Percentiles rank a stretch among this genome's conserved stretches.
These are phyloP conservation scores for Drosophila fungiperda DNA, from an alignment of 2,888 invertebrate species.

Conservation along the genomic window DNA sequence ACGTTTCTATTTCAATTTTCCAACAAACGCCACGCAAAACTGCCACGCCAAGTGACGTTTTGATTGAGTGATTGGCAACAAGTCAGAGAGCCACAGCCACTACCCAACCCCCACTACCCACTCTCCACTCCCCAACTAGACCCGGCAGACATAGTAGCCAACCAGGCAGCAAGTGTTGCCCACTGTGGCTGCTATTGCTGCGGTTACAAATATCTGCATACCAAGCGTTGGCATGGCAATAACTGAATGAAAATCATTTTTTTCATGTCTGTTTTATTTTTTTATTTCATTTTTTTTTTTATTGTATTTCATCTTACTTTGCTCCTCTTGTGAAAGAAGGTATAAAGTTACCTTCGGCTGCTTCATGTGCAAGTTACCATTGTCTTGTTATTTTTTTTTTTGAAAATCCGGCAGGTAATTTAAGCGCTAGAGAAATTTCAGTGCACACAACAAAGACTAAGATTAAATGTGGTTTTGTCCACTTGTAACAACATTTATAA, in stretches of 20 bases:
- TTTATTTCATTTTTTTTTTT: not conserved
- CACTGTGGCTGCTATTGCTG: conserved; percentile 66
- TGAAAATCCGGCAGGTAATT: conserved; percentile 72
- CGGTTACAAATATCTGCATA: conserved; percentile 80
- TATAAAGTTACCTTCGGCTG: conserved; percentile 70
- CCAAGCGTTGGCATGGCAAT: conserved; percentile 66
- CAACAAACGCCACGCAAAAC: conserved; percentile 82
- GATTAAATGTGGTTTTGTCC: conserved; percentile 58
- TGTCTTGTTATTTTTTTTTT: conserved; percentile 40
- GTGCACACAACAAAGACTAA: conserved; percentile 44
- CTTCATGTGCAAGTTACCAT: conserved; percentile 36
- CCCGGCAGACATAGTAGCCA: conserved; percentile 66
- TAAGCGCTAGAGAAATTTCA: conserved; percentile 75
- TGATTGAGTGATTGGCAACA: conserved; percentile 85
- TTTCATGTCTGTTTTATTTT: conserved; percentile 9
- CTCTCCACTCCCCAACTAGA: not conserved
- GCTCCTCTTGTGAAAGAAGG: conserved; percentile 79
- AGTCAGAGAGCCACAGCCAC: conserved; percentile 56
- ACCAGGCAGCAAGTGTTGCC: conserved; percentile 81
- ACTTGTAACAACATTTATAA: conserved; percentile 69
- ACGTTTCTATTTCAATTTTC: conserved; percentile 85
- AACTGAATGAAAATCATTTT: conserved; percentile 77
- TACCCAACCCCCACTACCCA: not conserved
- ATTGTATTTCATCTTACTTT: conserved; percentile 13
- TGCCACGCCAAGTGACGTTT: conserved; percentile 83